Evolutionary conservation across 2,113 vertebrate species (phyloP).

Genomic region (Sinocyclocheilus grahami): DNA sequence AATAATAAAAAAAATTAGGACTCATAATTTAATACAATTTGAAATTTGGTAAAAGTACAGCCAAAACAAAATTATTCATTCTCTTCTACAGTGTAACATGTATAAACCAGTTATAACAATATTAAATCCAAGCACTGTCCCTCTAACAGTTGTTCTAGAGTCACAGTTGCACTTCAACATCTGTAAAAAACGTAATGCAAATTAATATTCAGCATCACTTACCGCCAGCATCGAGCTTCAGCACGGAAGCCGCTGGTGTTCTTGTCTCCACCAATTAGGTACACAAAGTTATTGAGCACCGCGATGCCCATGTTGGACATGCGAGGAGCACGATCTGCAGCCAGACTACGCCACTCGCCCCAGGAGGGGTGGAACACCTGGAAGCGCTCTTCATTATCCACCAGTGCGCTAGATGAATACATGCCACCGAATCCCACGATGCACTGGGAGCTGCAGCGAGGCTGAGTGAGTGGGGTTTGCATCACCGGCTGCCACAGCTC

Average conservation of each 20-base stretch:
- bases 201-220: conserved; percentile 55
- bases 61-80: too few species aligned
- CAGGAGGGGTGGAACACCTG: conserved; percentile 87
- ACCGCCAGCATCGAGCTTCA: conserved; percentile 96
- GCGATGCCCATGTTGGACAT: conserved; percentile 99
- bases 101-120: not conserved
- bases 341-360: conserved; percentile 88
- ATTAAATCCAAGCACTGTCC: not conserved
- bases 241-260: conserved; percentile 91
- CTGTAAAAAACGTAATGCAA: not conserved
- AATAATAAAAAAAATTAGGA: too few species aligned
- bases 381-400: conserved; percentile 83
- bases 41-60: too few species aligned
- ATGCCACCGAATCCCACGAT: conserved; percentile 95
- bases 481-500: conserved; percentile 91
- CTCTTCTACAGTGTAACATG: too few species aligned
- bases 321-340: conserved; percentile 80
- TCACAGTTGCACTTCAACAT: not conserved
- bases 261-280: conserved; percentile 95
- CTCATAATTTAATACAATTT: too few species aligned
- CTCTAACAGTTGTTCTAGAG: not conserved
- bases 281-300: conserved; percentile 94
- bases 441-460: conserved; percentile 86
- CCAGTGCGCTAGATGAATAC: conserved; percentile 82
- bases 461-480: conserved; percentile 87